These are phyloP conservation scores for Spodoptera picta DNA, from an alignment of 2,888 invertebrate genomes.

Conservation along the genomic window DNA sequence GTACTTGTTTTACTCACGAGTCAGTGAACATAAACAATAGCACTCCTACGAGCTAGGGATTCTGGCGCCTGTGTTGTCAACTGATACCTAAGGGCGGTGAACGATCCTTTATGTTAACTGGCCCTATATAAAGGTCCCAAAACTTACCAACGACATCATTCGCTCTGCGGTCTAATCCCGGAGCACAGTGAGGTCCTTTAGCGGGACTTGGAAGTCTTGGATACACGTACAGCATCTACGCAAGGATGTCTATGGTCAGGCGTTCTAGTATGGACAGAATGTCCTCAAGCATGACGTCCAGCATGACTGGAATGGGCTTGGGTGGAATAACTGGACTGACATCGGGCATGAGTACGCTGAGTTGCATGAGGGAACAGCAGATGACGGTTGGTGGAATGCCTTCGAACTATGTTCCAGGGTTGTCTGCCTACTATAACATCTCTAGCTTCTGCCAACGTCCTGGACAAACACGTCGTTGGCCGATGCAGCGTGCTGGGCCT, in stretches of 20 bases:
- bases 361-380: constrained; percentile 84
- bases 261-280: constrained; percentile 86
- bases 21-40: constrained; percentile 80
- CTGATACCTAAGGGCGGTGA: constrained; percentile 78
- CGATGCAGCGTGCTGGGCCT: constrained; percentile 85
- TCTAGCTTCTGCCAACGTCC: constrained; percentile 87
- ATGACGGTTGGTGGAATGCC: constrained; percentile 87
- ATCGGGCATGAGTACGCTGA: constrained; percentile 82
- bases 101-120: constrained; percentile 67
- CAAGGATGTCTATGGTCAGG: constrained; percentile 80
- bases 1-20: constrained; percentile 69
- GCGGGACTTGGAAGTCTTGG: constrained; percentile 61
- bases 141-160: constrained; percentile 70
- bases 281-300: constrained; percentile 87
- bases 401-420: constrained; percentile 85
- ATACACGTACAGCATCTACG: constrained; percentile 57
- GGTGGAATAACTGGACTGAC: constrained; percentile 84
- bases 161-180: constrained; percentile 80
- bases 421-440: constrained; percentile 86
- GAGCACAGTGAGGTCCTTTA: constrained; percentile 78
- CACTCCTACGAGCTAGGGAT: constrained; percentile 67
- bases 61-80: constrained; percentile 76
- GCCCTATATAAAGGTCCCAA: constrained; percentile 74
- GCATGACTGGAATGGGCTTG: constrained; percentile 87
- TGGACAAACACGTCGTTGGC: constrained; percentile 85